These are phyloP conservation scores for Orycteropus afer DNA, from an alignment of 2,113 vertebrate genomes.

Conservation along the genomic window DNA sequence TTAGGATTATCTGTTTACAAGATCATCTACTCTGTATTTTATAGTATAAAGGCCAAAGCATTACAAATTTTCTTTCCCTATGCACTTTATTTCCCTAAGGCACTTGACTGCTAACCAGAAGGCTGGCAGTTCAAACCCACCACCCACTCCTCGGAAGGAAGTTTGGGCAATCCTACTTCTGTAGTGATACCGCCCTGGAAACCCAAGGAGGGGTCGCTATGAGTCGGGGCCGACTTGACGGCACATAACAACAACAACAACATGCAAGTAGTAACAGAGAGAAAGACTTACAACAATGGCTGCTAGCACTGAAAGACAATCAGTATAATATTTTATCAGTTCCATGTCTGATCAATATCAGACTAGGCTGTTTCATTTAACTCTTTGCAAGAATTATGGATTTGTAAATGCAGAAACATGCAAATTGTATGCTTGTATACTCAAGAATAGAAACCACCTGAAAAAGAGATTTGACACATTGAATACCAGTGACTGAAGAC, in stretches of 20 bases:
- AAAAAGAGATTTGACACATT: too few species aligned
- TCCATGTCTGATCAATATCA: neutral
- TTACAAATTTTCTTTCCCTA: neutral
- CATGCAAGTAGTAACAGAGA: neutral
- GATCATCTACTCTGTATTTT: neutral
- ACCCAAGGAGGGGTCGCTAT: too few species aligned
- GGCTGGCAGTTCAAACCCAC: too few species aligned
- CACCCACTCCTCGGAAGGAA: too few species aligned
- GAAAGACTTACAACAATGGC: neutral
- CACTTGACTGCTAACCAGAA: too few species aligned
- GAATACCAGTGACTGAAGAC: too few species aligned
- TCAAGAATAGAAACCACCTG: too few species aligned
- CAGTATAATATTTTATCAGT: neutral
- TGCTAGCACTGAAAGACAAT: neutral
- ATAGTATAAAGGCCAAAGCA: neutral
- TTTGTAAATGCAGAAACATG: neutral
- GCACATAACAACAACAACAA: too few species aligned
- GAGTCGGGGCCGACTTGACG: too few species aligned
- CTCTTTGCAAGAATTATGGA: neutral
- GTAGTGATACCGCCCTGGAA: too few species aligned
- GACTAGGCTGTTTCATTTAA: neutral
- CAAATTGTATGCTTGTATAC: neutral
- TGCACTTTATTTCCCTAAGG: too few species aligned
- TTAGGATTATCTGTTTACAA: neutral
- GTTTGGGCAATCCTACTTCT: too few species aligned